These are phyloP conservation scores for Chionis minor DNA, from an alignment of 2,113 vertebrate genomes.

Conservation along the genomic window DNA sequence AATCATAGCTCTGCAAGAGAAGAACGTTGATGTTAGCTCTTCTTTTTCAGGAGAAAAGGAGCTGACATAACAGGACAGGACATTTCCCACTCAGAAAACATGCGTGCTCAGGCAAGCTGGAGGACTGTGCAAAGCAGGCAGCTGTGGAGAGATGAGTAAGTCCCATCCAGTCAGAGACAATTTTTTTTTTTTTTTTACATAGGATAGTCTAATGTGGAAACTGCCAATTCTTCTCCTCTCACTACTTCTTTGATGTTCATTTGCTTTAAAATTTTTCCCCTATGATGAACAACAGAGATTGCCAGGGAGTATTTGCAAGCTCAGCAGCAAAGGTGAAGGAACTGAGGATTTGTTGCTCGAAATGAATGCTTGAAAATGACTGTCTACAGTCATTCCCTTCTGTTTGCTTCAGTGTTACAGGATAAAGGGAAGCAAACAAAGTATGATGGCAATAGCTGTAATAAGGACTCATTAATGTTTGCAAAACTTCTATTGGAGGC, in stretches of 20 bases:
- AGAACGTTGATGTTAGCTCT: background rate
- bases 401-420: background rate
- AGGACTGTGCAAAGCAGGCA: constrained; percentile 31
- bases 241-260: constrained; percentile 46
- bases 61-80: constrained; percentile 21
- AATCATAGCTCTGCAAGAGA: background rate
- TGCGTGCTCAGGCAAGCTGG: constrained; percentile 65
- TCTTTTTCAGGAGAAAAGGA: background rate
- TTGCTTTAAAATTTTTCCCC: constrained; percentile 33
- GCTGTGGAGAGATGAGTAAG: constrained; percentile 36
- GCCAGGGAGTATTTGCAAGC: constrained; percentile 34
- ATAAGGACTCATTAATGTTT: background rate
- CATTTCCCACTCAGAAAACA: constrained; percentile 27
- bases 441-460: background rate
- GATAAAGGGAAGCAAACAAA: background rate
- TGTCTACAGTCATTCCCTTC: background rate
- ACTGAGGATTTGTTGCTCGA: background rate
- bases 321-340: constrained; percentile 22
- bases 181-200: background rate
- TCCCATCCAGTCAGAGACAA: constrained; percentile 35
- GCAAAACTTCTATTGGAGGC: background rate
- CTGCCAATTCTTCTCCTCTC: constrained; percentile 11
- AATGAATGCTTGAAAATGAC: background rate
- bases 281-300: constrained; percentile 51
- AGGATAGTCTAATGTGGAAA: constrained; percentile 25